phyloP scores from a whole-genome alignment of 2,797 vertebrate species.

The Sparidentex hasta region DNA sequence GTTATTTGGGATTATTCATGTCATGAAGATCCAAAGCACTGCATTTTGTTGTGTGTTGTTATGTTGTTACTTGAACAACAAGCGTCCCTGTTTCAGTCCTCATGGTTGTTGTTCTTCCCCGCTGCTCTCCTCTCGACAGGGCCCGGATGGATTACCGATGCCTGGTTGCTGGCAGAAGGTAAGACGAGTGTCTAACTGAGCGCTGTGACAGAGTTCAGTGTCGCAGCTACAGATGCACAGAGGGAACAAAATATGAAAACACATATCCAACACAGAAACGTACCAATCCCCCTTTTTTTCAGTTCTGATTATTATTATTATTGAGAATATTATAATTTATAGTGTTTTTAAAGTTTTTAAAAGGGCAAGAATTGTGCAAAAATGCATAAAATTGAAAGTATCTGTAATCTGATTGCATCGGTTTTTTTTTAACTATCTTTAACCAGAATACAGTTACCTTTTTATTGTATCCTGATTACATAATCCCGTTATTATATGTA shows the following conservation, averaged over 20 bases:
- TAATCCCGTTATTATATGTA: too few relatives aligned
- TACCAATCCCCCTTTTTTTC: too few relatives aligned
- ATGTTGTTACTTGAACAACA: neutral
- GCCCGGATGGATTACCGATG: slow-evolving; percentile 99
- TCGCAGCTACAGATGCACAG: neutral
- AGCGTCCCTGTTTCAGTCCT: slow-evolving; percentile 38
- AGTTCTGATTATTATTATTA: too few relatives aligned
- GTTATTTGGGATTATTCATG: neutral
- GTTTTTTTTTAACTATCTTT: too few relatives aligned
- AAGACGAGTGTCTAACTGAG: slow-evolving; percentile 59
- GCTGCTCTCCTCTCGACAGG: slow-evolving; percentile 85
- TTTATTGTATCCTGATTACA: too few relatives aligned
- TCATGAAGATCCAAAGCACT: neutral
- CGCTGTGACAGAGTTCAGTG: neutral
- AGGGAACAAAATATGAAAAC: slow-evolving; percentile 18
- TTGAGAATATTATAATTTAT: too few relatives aligned
- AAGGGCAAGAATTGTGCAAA: too few relatives aligned
- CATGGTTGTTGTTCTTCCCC: slow-evolving; percentile 29
- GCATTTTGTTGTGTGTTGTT: neutral
- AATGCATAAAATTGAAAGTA: too few relatives aligned
- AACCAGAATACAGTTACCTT: too few relatives aligned
- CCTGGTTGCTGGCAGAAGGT: slow-evolving; percentile 99
- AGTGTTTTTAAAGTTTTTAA: too few relatives aligned
- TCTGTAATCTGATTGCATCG: too few relatives aligned
- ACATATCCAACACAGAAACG: neutral